Evolutionary conservation across 2,113 vertebrate genomes (phyloP).

Genomic region (Nannobrachium achirus): DNA sequence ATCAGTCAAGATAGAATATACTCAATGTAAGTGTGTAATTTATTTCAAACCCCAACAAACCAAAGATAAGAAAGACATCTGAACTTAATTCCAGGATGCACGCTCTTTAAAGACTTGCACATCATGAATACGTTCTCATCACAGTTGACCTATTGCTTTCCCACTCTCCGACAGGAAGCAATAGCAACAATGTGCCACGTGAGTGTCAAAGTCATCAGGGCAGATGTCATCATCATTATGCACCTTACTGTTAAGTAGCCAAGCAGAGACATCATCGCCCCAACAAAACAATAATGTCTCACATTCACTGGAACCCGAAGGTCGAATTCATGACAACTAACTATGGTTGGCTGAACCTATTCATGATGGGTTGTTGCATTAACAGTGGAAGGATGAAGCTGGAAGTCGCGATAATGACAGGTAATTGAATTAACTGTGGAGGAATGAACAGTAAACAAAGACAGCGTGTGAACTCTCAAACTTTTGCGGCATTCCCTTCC

Average conservation of each 20-base stretch:
- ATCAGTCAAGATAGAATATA: not conserved
- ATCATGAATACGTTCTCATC: not conserved
- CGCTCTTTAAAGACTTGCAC: no score
- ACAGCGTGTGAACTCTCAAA: slow-evolving; percentile 13
- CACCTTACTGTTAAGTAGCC: slow-evolving; percentile 43
- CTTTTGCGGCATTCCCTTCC: not conserved
- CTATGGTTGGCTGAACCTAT: no score
- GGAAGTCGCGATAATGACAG: not conserved
- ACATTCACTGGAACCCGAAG: not conserved
- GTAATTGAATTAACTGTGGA: slow-evolving; percentile 5
- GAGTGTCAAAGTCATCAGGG: slow-evolving; percentile 32
- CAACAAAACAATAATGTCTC: slow-evolving; percentile 16
- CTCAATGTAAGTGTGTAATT: not conserved
- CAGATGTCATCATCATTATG: slow-evolving; percentile 19
- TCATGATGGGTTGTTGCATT: no score
- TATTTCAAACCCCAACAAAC: not conserved
- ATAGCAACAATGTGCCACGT: slow-evolving; percentile 20
- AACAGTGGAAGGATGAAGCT: not conserved
- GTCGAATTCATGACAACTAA: not conserved
- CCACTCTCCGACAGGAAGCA: slow-evolving; percentile 32
- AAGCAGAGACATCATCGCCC: slow-evolving; percentile 14
- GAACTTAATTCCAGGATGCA: no score
- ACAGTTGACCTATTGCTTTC: not conserved
- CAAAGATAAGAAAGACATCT: not conserved
- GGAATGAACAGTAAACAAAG: slow-evolving; percentile 11